Percentiles rank a stretch among this genome's conserved stretches.
These are phyloP conservation scores for Cuculus canorus DNA, from an alignment of 2,797 vertebrate species.

Conservation along the genomic window DNA sequence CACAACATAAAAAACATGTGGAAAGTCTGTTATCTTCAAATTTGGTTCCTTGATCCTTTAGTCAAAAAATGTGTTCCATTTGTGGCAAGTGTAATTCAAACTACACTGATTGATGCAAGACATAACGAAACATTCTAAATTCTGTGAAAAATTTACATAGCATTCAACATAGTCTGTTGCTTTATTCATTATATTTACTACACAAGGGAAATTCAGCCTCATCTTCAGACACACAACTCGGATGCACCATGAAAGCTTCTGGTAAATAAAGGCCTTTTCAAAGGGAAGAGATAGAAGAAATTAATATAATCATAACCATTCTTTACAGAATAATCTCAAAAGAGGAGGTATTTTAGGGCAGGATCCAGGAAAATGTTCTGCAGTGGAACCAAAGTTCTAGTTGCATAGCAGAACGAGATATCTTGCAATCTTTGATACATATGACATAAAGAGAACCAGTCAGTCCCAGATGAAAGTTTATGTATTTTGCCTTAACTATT, in stretches of 20 bases:
- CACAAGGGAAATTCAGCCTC: neutral
- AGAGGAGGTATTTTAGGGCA: neutral
- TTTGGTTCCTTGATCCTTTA: conserved; percentile 23
- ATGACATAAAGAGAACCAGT: neutral
- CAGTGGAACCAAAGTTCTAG: neutral
- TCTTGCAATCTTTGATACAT: rapidly evolving
- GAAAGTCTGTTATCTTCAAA: conserved; percentile 50
- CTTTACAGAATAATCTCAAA: neutral
- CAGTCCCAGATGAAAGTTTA: neutral
- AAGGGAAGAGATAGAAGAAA: neutral
- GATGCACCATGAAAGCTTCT: neutral
- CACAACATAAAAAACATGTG: conserved; percentile 55
- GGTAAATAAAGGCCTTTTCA: neutral
- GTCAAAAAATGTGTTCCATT: conserved; percentile 24
- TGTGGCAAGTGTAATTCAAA: conserved; percentile 50
- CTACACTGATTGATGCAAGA: conserved; percentile 45
- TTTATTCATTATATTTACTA: neutral
- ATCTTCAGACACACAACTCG: neutral
- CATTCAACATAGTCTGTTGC: neutral
- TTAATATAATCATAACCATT: rapidly evolving
- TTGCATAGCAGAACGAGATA: neutral
- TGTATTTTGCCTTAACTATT: neutral
- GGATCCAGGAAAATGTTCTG: neutral
- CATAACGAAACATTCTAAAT: conserved; percentile 44
- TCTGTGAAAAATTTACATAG: conserved; percentile 18